Conservation (phyloP, 1,140 invertebrate species). For the Periplaneta americana region DNA sequence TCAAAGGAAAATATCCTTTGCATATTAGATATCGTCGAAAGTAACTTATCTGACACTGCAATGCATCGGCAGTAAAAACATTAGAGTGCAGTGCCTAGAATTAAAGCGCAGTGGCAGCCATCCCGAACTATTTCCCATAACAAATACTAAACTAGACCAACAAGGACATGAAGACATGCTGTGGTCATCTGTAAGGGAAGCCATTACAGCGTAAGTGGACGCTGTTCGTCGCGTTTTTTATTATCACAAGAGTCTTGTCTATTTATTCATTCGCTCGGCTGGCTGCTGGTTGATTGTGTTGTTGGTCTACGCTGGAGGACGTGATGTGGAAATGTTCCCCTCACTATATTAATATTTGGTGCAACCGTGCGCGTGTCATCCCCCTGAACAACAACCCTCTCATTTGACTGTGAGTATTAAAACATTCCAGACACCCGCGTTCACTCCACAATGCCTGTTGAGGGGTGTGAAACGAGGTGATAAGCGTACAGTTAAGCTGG, state of each 20-base stretch:
- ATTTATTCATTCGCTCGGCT: not conserved
- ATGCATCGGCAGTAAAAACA: no score
- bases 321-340: not conserved
- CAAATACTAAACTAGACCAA: not conserved
- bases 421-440: conserved; percentile 8
- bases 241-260: not conserved
- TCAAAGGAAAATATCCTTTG: no score
- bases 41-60: no score
- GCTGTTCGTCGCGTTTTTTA: not conserved
- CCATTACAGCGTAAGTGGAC: not conserved
- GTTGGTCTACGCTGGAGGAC: not conserved
- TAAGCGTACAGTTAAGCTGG: not conserved
- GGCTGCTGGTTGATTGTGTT: not conserved
- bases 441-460: no score
- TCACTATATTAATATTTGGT: conserved; percentile 16
- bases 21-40: no score
- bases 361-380: not conserved
- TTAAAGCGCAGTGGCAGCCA: no score
- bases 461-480: not conserved
- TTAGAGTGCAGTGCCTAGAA: no score
- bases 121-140: no score
- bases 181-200: no score
- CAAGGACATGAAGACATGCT: not conserved
- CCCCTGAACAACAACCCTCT: not conserved
- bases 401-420: conserved; percentile 11